phyloP scores from a whole-genome alignment of 2,113 vertebrate species.

The Hypocryptadius cinnamomeus region DNA sequence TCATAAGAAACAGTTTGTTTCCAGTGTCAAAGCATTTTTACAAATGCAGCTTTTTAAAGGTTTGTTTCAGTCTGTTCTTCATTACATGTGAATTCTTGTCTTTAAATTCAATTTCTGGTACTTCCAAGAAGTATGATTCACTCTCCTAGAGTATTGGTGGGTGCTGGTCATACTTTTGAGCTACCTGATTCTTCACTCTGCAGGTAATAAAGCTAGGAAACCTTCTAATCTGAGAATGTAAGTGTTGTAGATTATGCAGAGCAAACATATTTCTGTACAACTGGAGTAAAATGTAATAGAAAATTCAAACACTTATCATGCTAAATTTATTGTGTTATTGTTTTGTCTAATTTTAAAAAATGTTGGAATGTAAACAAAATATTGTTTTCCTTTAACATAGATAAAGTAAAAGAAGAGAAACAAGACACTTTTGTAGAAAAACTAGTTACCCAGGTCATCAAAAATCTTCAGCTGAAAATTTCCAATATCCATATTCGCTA shows the following conservation, averaged over 20 bases:
- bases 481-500: constrained; percentile 95
- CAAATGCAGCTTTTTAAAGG: not conserved
- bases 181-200: not conserved
- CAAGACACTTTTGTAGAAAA: constrained; percentile 96
- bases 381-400: constrained; percentile 65
- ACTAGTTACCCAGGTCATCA: constrained; percentile 94
- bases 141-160: not conserved
- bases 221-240: not conserved
- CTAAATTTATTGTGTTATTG: not conserved
- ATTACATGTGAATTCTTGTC: not conserved
- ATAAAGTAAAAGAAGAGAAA: constrained; percentile 79
- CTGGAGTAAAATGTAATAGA: not conserved
- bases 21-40: not conserved
- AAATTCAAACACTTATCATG: not conserved
- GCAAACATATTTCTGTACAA: not conserved
- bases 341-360: not conserved
- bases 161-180: not conserved
- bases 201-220: not conserved
- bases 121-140: not conserved
- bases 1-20: not conserved
- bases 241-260: not conserved
- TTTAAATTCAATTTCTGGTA: not conserved
- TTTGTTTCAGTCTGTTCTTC: not conserved
- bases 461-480: constrained; percentile 97
- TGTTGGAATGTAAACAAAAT: not conserved